These are phyloP conservation scores for Pristionchus entomophagus DNA, from an alignment of 2,888 invertebrate species.

Conservation along the genomic window DNA sequence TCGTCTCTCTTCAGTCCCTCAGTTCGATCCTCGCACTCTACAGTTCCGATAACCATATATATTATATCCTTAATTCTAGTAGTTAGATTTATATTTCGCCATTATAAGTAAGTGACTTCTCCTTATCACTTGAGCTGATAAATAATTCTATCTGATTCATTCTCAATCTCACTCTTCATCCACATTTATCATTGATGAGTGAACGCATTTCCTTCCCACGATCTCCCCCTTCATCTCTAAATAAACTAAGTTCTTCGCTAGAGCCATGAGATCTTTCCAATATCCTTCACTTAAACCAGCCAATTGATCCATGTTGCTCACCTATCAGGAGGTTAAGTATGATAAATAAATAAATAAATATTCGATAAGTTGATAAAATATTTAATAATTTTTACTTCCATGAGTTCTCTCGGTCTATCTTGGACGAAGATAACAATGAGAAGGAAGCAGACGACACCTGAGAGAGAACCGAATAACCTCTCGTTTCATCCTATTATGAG, in stretches of 20 bases:
- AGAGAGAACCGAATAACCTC: background rate
- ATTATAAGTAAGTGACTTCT: no score
- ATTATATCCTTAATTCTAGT: background rate
- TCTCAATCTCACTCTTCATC: no score
- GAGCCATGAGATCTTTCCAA: background rate
- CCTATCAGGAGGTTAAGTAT: background rate
- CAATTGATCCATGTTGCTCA: background rate
- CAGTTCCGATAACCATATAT: no score
- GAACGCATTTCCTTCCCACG: no score
- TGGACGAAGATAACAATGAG: constrained; percentile 67
- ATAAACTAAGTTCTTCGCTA: background rate
- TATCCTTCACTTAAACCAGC: background rate
- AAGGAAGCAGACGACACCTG: constrained; percentile 66
- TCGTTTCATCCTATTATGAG: background rate
- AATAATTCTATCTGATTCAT: no score
- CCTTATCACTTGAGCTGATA: no score
- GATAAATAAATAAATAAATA: background rate
- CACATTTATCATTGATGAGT: no score
- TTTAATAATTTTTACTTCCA: no score
- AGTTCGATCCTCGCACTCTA: no score
- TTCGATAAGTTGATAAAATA: background rate
- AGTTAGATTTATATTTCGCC: no score
- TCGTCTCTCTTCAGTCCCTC: no score
- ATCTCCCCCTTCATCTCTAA: background rate
- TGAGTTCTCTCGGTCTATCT: constrained; percentile 70